Evolutionary conservation across 64 coral and sea anemone species (phyloP).

Genomic region (Acropora tenuis): DNA sequence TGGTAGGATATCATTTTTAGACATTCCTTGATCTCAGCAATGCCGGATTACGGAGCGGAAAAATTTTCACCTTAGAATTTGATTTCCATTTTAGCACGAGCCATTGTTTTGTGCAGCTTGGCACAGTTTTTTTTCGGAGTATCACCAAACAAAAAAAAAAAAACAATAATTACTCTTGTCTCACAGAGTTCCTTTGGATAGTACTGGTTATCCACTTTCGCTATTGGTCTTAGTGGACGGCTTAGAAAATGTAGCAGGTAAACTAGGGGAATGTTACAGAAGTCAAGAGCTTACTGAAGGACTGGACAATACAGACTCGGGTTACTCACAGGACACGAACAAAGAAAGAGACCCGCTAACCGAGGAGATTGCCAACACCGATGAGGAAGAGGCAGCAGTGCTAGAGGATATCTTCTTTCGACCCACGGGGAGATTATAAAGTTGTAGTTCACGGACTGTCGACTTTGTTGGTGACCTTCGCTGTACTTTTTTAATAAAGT

Average conservation of each 20-base stretch:
- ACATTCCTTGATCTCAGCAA: too few relatives aligned
- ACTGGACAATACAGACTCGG: constrained; percentile 73
- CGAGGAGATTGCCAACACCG: background rate
- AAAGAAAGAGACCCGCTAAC: background rate
- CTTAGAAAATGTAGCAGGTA: background rate
- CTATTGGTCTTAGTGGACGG: constrained; percentile 17
- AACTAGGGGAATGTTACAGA: background rate
- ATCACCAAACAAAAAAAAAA: too few relatives aligned
- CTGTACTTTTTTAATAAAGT: too few relatives aligned
- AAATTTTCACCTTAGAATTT: too few relatives aligned
- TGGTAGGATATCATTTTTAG: too few relatives aligned
- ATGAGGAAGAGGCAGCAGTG: constrained; percentile 63
- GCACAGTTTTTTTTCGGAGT: too few relatives aligned
- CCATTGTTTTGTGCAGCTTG: too few relatives aligned
- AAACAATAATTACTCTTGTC: background rate
- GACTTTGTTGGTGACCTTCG: background rate
- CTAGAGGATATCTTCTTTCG: constrained; percentile 72
- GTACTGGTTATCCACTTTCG: background rate
- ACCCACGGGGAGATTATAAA: background rate
- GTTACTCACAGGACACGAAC: constrained; percentile 49
- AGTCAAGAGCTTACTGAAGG: background rate
- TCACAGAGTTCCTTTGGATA: background rate
- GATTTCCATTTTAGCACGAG: too few relatives aligned
- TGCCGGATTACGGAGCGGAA: too few relatives aligned
- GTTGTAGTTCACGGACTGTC: background rate